Base-by-base conservation (phyloP, 2,888 invertebrate species). In the Clunio marinus region DNA sequence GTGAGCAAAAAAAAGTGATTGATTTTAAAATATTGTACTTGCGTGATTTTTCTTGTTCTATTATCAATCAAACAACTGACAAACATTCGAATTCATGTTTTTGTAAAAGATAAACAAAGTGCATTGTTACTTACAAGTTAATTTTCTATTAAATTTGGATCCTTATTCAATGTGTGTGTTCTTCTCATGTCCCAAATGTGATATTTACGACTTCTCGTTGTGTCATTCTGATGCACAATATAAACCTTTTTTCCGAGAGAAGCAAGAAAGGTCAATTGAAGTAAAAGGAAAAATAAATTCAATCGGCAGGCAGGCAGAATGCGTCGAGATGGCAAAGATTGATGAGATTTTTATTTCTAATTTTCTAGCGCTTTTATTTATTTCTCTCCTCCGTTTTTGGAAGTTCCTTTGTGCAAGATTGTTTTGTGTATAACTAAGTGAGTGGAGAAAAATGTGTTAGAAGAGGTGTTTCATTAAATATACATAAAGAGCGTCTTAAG, bases 1-100 rank as follows among this genome's bases (percentile, higher is more conserved):
- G 84, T 85, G 79, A 75, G 78, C 70, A 20, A 60, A 24, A 4
- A 7, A 4, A 41, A 41, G 41, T n/a, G 41, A 7, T 4, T 41
- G 2, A 7, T 32, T n/a, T 13, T 41, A 13, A 3, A 41, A 41
- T 41, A 41, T 7, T n/a, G n/a, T n/a, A n/a, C 41, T 13, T 13
- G 35, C 5, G 35, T 32, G 35, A 32, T 32, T 32, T 4, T 32
- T 32, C 5, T 32, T 32, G 32, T 32, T 32, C 10, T 51, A 5
- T 22, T 5, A 22, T 51, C 51, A 15, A 51, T 41, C 41, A 15
- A 41, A 15, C 7, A 41, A 41, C 3, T 41, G 41, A 41, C 41
- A 41, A n/a, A 15, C 4, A 41, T 41, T 41, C 41, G 41, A n/a
- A n/a, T n/a, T n/a, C n/a, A n/a, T 41, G 41, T 41, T 15, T 13